Evolutionary conservation across 1,140 invertebrate species (phyloP).

Genomic region (Drosophila pandora): DNA sequence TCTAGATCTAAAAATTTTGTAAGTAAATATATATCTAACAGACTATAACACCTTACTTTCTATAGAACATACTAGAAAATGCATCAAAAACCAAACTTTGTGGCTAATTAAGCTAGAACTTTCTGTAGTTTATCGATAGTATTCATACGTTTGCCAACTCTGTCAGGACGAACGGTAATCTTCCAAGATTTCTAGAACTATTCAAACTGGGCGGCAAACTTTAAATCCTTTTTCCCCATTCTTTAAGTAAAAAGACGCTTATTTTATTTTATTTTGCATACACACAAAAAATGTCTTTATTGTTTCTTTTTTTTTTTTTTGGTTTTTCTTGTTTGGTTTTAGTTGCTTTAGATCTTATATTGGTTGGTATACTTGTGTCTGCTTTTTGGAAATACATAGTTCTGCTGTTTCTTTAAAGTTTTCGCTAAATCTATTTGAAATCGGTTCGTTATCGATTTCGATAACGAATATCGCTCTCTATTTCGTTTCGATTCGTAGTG

Average conservation of each 20-base stretch:
- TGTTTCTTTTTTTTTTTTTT: slow-evolving; percentile 61
- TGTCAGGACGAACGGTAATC: neutral
- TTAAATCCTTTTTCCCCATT: neutral
- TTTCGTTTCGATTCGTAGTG: slow-evolving; percentile 20
- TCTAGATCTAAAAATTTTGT: too few relatives aligned
- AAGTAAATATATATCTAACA: too few relatives aligned
- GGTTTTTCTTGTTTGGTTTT: slow-evolving; percentile 33
- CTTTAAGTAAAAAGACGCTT: neutral
- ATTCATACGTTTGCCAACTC: neutral
- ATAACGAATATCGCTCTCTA: slow-evolving; percentile 6
- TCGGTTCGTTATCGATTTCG: slow-evolving; percentile 21
- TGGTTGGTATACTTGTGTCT: slow-evolving; percentile 51
- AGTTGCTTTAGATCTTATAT: slow-evolving; percentile 32
- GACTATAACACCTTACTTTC: too few relatives aligned
- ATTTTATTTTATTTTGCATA: slow-evolving; percentile 57
- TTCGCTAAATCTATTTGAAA: slow-evolving; percentile 43
- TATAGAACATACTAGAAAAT: too few relatives aligned
- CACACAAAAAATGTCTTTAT: slow-evolving; percentile 74
- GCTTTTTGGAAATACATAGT: slow-evolving; percentile 47
- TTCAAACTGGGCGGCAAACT: neutral
- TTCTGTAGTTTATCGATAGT: neutral
- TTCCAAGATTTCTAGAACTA: neutral
- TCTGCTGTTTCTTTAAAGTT: slow-evolving; percentile 12
- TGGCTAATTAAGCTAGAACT: neutral
- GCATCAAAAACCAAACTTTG: too few relatives aligned